Conservation (phyloP, 2,113 vertebrate species). For the Montifringilla adamsi region DNA sequence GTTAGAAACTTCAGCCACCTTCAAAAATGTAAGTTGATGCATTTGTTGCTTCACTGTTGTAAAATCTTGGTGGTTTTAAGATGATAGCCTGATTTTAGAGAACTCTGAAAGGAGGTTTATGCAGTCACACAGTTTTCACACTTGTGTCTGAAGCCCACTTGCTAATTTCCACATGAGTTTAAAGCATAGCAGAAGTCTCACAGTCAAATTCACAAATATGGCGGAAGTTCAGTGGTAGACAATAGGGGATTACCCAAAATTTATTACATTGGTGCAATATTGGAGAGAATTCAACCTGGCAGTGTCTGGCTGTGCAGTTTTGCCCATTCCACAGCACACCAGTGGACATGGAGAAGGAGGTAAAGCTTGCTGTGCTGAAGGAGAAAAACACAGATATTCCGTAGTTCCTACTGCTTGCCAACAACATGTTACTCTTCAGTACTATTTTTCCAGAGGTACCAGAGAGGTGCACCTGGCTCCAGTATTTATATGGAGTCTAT, state of each 20-base stretch:
- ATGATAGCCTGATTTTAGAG: not conserved
- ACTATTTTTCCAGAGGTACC: not conserved
- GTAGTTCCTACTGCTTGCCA: not conserved
- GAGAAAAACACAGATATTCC: not conserved
- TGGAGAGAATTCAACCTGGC: not conserved
- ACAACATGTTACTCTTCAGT: not conserved
- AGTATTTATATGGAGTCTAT: not conserved
- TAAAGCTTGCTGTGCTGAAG: not conserved
- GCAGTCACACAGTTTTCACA: not conserved
- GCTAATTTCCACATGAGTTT: not conserved
- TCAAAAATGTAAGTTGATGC: not conserved
- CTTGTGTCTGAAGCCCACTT: not conserved
- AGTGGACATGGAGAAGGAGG: not conserved
- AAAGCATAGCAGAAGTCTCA: not conserved
- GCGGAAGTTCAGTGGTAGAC: not conserved
- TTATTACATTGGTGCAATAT: not conserved
- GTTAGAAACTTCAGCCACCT: not conserved
- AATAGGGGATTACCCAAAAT: not conserved
- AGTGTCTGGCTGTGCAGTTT: not conserved
- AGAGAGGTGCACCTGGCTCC: not conserved
- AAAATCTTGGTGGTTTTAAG: not conserved
- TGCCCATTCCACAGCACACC: not conserved
- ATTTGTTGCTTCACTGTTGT: not conserved
- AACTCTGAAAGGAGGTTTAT: not conserved
- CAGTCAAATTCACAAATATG: not conserved